A percentile compares a stretch with the other conserved stretches of the same genome.
phyloP scores from a whole-genome alignment of 2,113 vertebrate genomes.

The Saguinus imperator region DNA sequence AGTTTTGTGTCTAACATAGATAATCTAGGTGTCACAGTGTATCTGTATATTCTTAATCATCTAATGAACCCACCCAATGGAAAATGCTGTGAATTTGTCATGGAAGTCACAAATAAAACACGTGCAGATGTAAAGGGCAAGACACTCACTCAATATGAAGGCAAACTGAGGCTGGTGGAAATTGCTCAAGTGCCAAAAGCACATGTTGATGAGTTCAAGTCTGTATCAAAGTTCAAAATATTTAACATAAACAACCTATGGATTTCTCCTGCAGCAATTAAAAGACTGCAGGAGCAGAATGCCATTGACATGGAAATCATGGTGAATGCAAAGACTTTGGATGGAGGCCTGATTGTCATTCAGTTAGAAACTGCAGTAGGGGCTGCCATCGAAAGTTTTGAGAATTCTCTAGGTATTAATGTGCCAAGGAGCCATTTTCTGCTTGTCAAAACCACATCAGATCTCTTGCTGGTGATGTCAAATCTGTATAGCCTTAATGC shows the following conservation, averaged over 20 bases:
- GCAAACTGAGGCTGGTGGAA: constrained; percentile 96
- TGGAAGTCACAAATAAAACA: constrained; percentile 99
- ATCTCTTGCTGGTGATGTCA: constrained; percentile 99
- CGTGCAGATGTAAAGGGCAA: constrained; percentile 98
- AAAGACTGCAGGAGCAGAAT: constrained; percentile 95
- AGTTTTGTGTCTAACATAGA: constrained; percentile 99
- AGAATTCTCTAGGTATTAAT: constrained; percentile 97
- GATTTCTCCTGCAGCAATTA: constrained; percentile 95
- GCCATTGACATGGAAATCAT: constrained; percentile 98
- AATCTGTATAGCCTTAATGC: constrained; percentile 98
- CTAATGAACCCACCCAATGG: constrained; percentile 94
- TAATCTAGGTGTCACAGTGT: constrained; percentile 97
- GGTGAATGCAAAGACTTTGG: constrained; percentile 97
- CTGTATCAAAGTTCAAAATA: constrained; percentile 98
- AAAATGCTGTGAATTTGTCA: constrained; percentile 95
- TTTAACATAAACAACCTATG: constrained; percentile 99
- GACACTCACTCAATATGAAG: constrained; percentile 95
- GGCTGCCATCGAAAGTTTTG: constrained; percentile 97
- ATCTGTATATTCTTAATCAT: constrained; percentile 97
- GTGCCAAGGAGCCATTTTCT: constrained; percentile 98
- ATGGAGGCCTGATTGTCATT: constrained; percentile 96
- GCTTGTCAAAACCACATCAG: constrained; percentile 98
- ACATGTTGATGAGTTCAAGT: constrained; percentile 98
- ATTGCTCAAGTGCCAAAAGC: constrained; percentile 98
- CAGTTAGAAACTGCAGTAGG: constrained; percentile 99